Evolutionary conservation across 1,140 invertebrate species (phyloP).

Genomic region (Cydia splendana): DNA sequence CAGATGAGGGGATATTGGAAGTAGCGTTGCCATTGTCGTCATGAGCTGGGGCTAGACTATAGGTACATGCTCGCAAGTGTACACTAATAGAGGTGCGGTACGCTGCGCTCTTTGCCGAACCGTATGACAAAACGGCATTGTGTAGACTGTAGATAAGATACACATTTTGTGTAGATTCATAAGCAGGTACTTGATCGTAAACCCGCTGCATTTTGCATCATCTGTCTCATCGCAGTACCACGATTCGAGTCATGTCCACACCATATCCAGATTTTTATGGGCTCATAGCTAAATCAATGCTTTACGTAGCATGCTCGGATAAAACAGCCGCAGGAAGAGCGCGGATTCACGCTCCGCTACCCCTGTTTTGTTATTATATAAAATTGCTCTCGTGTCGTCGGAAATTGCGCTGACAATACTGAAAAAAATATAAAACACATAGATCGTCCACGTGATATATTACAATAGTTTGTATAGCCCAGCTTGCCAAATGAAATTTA

Average conservation of each 20-base stretch:
- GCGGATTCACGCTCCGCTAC: conserved; percentile 25
- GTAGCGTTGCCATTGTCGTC: conserved; percentile 56
- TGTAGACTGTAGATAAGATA: background rate
- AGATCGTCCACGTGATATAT: conserved; percentile 13
- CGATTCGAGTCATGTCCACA: background rate
- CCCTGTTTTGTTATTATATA: conserved; percentile 27
- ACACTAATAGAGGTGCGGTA: conserved; percentile 35
- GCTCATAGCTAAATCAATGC: background rate
- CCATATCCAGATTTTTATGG: background rate
- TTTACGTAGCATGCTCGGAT: background rate
- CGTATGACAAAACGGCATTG: conserved; percentile 47
- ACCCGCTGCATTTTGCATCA: background rate
- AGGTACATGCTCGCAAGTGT: conserved; percentile 30
- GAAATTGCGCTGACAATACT: conserved; percentile 28
- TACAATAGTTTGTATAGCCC: background rate
- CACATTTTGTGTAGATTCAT: too few species aligned
- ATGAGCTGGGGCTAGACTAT: conserved; percentile 39
- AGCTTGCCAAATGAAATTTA: conserved; percentile 17
- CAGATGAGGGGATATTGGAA: conserved; percentile 67
- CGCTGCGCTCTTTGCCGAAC: conserved; percentile 35
- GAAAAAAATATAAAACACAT: background rate
- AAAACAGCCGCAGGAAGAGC: conserved; percentile 8
- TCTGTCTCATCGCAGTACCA: background rate
- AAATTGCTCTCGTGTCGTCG: conserved; percentile 20
- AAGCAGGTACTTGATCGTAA: conserved; percentile 15